Percentiles rank a stretch among this genome's conserved stretches.
Conservation (phyloP, 2,888 invertebrate species). For the Rhogogaster chlorosoma region DNA sequence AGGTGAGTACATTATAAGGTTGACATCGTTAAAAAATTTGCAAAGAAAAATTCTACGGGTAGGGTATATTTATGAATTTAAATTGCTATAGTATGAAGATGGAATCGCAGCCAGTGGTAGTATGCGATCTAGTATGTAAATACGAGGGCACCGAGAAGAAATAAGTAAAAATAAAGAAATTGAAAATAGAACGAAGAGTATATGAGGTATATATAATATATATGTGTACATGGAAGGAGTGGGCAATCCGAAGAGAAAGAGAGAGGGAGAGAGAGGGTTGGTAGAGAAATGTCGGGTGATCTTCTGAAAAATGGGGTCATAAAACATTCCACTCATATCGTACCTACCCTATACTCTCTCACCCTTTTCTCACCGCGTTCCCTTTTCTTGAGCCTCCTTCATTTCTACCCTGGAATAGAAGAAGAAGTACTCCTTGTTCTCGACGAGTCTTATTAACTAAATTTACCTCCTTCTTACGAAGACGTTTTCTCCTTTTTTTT, state of each 20-base stretch:
- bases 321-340: conserved; percentile 72
- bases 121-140: conserved; percentile 39
- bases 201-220: background rate
- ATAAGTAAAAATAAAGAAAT: conserved; percentile 19
- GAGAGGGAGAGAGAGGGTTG: conserved; percentile 31
- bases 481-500: background rate
- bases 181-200: conserved; percentile 35
- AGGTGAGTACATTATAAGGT: too few species aligned
- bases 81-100: background rate
- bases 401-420: conserved; percentile 19
- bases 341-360: conserved; percentile 63
- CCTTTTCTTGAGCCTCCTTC: conserved; percentile 33
- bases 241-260: conserved; percentile 47
- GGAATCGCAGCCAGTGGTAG: background rate
- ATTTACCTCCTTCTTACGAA: conserved; percentile 3
- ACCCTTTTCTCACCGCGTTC: conserved; percentile 20
- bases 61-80: background rate
- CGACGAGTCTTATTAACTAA: conserved; percentile 27
- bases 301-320: conserved; percentile 72
- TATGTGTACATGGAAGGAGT: background rate
- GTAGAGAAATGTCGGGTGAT: conserved; percentile 65
- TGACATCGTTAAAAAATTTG: background rate
- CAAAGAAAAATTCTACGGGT: background rate
- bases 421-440: conserved; percentile 16
- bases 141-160: background rate